These are phyloP conservation scores for Scolanthus callimorphus DNA, from an alignment of 92 coral and sea anemone genomes.

Conservation along the genomic window DNA sequence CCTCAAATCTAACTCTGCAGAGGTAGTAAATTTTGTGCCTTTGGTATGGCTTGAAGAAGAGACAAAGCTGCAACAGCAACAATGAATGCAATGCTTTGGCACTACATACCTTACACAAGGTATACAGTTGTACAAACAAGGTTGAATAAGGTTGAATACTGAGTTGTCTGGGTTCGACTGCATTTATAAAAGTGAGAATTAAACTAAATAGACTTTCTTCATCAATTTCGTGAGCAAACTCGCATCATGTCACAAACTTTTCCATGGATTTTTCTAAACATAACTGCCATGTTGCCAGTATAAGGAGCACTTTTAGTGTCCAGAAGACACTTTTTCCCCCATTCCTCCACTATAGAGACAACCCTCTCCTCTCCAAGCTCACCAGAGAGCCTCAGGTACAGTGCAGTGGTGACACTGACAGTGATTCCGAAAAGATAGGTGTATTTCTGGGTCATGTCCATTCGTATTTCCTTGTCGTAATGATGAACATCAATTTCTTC, in stretches of 20 bases:
- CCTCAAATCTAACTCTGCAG: too few species aligned
- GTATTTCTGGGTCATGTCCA: constrained; percentile 32
- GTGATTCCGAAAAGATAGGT: constrained; percentile 10
- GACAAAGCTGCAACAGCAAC: too few species aligned
- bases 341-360: constrained; percentile 17
- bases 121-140: too few species aligned
- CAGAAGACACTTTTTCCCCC: constrained; percentile 29
- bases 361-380: constrained; percentile 24
- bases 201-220: too few species aligned
- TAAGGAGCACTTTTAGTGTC: constrained; percentile 20
- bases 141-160: too few species aligned
- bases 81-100: too few species aligned
- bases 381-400: constrained; percentile 25
- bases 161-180: too few species aligned
- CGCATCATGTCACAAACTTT: constrained; percentile 14
- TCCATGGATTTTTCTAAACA: constrained; percentile 31
- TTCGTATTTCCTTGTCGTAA: constrained; percentile 23
- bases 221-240: constrained; percentile 9
- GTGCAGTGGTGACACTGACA: constrained; percentile 15
- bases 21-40: too few species aligned
- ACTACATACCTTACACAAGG: too few species aligned
- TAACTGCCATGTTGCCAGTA: constrained; percentile 30
- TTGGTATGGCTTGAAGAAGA: too few species aligned
- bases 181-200: too few species aligned
- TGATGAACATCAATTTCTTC: constrained; percentile 20